Conservation (phyloP, 1,140 invertebrate genomes). For the Mamestra configurata region DNA sequence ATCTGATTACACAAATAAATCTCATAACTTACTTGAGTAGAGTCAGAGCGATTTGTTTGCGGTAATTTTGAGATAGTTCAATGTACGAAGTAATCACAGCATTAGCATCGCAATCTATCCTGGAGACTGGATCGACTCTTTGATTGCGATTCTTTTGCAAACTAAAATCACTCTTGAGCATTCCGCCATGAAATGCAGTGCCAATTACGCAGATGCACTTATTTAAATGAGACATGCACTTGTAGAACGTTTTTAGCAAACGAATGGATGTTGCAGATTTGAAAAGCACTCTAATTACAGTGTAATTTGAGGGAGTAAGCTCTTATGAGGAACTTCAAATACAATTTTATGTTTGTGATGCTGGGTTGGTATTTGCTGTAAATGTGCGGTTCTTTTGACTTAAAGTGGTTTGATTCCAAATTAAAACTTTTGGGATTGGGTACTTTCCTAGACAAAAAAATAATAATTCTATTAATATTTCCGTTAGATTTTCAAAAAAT, state of each 20-base stretch:
- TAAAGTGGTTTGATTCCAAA: too few species aligned
- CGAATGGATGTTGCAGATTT: conserved; percentile 18
- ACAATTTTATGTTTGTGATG: neutral
- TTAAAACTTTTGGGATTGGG: too few species aligned
- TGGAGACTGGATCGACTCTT: conserved; percentile 3
- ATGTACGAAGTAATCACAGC: conserved; percentile 28
- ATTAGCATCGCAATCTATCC: conserved; percentile 39
- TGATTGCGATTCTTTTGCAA: conserved; percentile 54
- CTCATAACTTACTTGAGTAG: neutral
- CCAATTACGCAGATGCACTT: conserved; percentile 52
- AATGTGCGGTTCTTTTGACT: too few species aligned
- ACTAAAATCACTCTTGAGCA: conserved; percentile 45
- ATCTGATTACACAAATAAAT: neutral
- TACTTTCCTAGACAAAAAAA: too few species aligned
- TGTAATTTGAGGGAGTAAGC: neutral
- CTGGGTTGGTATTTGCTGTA: neutral
- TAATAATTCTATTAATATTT: too few species aligned
- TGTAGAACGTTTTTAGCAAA: conserved; percentile 31
- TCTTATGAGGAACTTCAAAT: neutral
- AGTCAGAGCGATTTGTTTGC: neutral
- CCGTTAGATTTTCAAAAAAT: too few species aligned
- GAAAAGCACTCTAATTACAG: conserved; percentile 35
- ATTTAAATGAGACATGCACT: conserved; percentile 43
- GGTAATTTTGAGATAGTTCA: neutral
- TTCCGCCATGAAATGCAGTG: conserved; percentile 47